A percentile compares a stretch with the other conserved stretches of the same genome.
These are phyloP conservation scores for Cantharis rustica DNA, from an alignment of 2,888 invertebrate species.

Conservation along the genomic window DNA sequence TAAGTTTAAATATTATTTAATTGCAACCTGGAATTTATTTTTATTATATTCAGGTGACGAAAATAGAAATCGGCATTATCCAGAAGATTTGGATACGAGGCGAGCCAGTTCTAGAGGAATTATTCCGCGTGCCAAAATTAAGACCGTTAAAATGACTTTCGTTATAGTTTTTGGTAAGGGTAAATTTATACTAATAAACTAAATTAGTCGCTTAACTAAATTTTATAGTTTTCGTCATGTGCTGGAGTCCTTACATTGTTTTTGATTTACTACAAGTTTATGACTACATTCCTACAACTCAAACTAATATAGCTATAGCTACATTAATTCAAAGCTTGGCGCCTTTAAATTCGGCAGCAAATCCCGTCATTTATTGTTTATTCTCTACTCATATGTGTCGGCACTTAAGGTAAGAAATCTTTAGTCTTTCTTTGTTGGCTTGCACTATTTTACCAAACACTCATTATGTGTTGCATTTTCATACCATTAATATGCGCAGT, in stretches of 20 bases:
- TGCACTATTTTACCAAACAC: constrained; percentile 18
- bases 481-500: not conserved
- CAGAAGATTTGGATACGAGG: constrained; percentile 60
- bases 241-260: constrained; percentile 96
- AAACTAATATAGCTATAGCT: constrained; percentile 84
- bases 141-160: constrained; percentile 97
- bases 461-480: constrained; percentile 22
- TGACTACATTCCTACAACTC: constrained; percentile 79
- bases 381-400: constrained; percentile 91
- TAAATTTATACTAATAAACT: not conserved
- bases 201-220: not conserved
- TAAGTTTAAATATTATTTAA: constrained; percentile 29
- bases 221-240: constrained; percentile 83
- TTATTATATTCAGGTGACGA: constrained; percentile 44
- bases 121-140: constrained; percentile 93
- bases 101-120: constrained; percentile 90
- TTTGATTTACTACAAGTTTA: constrained; percentile 92
- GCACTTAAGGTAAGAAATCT: constrained; percentile 72
- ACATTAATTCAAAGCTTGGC: constrained; percentile 93
- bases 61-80: constrained; percentile 44
- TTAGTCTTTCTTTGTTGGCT: constrained; percentile 7
- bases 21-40: not conserved
- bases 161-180: constrained; percentile 89
- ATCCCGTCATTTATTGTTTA: constrained; percentile 93
- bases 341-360: constrained; percentile 92